A percentile compares a stretch with the other conserved stretches of the same genome.
phyloP scores from a whole-genome alignment of 2,797 vertebrate genomes.

The Artibeus jamaicensis region DNA sequence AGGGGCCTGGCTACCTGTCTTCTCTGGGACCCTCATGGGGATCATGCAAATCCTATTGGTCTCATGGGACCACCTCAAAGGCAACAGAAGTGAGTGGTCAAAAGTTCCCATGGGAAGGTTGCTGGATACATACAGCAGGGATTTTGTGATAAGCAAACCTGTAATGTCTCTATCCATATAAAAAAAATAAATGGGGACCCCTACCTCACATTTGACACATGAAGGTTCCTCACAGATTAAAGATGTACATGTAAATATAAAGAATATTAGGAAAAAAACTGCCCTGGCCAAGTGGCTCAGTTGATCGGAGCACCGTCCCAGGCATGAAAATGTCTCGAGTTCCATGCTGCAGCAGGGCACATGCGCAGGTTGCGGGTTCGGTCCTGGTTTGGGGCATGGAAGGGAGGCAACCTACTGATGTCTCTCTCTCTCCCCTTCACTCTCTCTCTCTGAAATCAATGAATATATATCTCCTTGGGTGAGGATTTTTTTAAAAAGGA shows the following conservation, averaged over 20 bases:
- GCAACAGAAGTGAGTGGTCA: background rate
- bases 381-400: background rate
- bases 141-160: conserved; percentile 7
- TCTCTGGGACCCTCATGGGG: background rate
- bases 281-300: background rate
- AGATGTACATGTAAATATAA: background rate
- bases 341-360: background rate
- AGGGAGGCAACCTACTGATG: background rate
- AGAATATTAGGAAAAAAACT: background rate
- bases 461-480: no score
- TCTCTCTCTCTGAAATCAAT: background rate
- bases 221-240: background rate
- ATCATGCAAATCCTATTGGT: background rate
- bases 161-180: background rate
- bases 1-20: background rate
- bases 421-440: background rate
- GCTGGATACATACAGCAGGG: background rate
- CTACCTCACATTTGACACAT: conserved; percentile 12
- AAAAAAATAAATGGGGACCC: background rate
- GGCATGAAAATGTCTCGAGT: background rate
- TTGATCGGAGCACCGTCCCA: background rate
- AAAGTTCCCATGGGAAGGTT: background rate
- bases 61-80: background rate
- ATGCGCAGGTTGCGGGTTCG: background rate
- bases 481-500: no score